A percentile compares a stretch with the other conserved stretches of the same genome.
These are phyloP conservation scores for Nipponia nippon DNA, from an alignment of 2,113 vertebrate species.

Conservation along the genomic window DNA sequence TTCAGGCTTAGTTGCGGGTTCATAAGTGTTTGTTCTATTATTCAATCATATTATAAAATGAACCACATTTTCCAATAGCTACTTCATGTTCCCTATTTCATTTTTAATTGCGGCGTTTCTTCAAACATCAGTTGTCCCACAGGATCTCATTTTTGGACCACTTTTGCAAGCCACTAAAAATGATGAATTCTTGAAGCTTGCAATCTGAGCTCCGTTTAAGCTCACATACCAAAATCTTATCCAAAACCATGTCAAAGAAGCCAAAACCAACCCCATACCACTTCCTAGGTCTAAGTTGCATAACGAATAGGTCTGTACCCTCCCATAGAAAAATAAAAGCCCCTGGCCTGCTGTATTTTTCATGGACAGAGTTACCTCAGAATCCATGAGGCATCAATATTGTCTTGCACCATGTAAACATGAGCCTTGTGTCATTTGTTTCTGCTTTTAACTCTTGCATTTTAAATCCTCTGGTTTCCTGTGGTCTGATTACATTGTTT, in stretches of 20 bases:
- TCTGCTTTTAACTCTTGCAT: background rate
- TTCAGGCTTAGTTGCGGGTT: constrained; percentile 43
- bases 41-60: constrained; percentile 62
- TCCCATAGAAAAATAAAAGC: constrained; percentile 16
- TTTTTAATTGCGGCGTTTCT: constrained; percentile 53
- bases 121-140: constrained; percentile 50
- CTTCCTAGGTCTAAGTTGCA: constrained; percentile 66
- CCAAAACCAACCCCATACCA: constrained; percentile 54
- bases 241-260: constrained; percentile 60
- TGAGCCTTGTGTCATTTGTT: background rate
- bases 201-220: constrained; percentile 49
- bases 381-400: background rate
- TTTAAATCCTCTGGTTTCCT: background rate
- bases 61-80: constrained; percentile 65
- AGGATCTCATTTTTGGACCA: constrained; percentile 34
- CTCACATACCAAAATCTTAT: constrained; percentile 47
- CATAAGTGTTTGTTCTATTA: constrained; percentile 44
- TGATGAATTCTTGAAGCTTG: constrained; percentile 51
- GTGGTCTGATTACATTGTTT: background rate
- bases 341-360: background rate
- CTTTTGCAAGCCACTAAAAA: constrained; percentile 52
- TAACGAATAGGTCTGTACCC: constrained; percentile 16
- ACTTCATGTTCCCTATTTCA: constrained; percentile 49
- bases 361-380: background rate
- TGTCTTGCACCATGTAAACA: background rate